Evolutionary conservation across 2,113 vertebrate species (phyloP).

Genomic region (Eonycteris spelaea): DNA sequence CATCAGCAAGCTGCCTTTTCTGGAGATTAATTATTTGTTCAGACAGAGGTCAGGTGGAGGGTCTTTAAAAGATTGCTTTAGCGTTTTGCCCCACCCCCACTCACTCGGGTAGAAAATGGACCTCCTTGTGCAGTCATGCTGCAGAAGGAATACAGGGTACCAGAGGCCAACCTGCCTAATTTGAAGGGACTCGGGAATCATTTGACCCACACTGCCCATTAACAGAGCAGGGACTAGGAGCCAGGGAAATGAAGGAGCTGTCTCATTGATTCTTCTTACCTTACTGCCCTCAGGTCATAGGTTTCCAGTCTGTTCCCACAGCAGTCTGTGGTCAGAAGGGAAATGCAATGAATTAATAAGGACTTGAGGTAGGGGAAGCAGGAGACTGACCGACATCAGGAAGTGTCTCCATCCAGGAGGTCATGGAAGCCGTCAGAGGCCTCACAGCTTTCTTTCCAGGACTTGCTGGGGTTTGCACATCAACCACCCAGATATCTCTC

Average conservation of each 20-base stretch:
- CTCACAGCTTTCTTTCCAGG: not conserved
- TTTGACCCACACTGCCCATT: not conserved
- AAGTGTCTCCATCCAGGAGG: not conserved
- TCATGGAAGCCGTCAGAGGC: not conserved
- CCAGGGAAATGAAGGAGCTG: not conserved
- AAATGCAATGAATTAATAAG: not conserved
- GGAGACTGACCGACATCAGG: not conserved
- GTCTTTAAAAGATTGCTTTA: conserved; percentile 52
- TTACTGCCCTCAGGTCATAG: not conserved
- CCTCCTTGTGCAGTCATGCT: not conserved
- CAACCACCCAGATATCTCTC: not conserved
- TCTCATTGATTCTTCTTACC: not conserved
- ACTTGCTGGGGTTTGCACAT: not conserved
- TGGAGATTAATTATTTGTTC: conserved; percentile 77
- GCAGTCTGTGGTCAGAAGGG: not conserved
- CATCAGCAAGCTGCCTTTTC: conserved; percentile 66
- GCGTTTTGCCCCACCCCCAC: not conserved
- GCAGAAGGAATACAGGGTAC: not conserved
- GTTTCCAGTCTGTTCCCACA: not conserved
- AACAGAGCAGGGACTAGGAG: not conserved
- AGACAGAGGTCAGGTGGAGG: conserved; percentile 63
- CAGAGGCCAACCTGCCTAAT: not conserved
- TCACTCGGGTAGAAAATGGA: not conserved
- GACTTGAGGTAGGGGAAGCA: not conserved
- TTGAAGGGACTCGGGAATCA: not conserved